Evolutionary conservation across 2,888 invertebrate genomes (phyloP).

Genomic region (Coelogynopora nodosa): DNA sequence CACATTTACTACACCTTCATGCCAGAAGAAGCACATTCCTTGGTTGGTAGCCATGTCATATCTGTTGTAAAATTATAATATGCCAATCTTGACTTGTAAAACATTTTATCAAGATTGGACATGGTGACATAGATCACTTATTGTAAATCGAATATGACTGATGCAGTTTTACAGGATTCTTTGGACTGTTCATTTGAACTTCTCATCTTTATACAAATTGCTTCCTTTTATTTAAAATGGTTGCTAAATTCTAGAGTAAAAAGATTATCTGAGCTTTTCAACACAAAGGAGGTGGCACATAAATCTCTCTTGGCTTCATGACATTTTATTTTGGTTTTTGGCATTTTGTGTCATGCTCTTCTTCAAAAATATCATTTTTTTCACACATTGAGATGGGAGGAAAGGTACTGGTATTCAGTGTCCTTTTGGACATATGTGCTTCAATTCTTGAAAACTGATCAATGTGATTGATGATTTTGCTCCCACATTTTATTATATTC

Average conservation of each 20-base stretch:
- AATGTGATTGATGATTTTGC: not conserved
- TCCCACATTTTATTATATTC: not conserved
- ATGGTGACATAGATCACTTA: not conserved
- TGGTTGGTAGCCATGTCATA: not conserved
- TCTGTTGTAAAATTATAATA: not conserved
- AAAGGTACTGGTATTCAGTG: not conserved
- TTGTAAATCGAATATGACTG: not conserved
- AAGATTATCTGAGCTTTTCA: not conserved
- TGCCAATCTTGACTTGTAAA: not conserved
- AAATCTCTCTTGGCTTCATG: not conserved
- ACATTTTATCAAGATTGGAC: not conserved
- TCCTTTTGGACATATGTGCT: too few relatives aligned
- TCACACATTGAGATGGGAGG: not conserved
- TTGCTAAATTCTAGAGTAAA: not conserved
- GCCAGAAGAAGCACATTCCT: not conserved
- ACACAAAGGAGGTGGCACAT: not conserved
- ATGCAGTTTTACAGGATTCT: not conserved
- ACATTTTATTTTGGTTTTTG: not conserved
- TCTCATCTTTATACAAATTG: not conserved
- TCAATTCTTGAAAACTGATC: not conserved
- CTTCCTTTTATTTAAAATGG: not conserved
- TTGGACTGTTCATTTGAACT: not conserved
- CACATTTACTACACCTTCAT: not conserved
- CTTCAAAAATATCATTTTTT: not conserved
- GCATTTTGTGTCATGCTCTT: not conserved